Percentiles rank a stretch among this genome's conserved stretches.
phyloP scores from a whole-genome alignment of 2,888 invertebrate genomes.

The Boloria euphrosyne region DNA sequence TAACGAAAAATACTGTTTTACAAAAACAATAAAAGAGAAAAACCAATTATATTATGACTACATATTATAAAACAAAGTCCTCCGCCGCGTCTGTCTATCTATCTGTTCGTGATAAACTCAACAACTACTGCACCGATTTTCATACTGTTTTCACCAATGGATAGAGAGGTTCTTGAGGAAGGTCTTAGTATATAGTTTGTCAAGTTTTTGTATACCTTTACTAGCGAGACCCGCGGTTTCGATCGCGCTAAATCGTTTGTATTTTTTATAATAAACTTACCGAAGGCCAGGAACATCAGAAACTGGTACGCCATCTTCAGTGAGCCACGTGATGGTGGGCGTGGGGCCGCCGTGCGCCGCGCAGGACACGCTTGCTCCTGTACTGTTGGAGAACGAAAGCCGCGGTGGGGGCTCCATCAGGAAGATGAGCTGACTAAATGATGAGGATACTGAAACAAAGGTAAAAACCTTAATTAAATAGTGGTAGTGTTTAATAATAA shows the following conservation, averaged over 20 bases:
- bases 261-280: conserved; percentile 59
- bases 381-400: conserved; percentile 89
- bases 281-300: conserved; percentile 87
- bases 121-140: too few species aligned
- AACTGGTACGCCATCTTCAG: conserved; percentile 87
- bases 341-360: conserved; percentile 89
- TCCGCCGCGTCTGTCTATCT: too few species aligned
- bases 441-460: conserved; percentile 50
- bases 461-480: background rate
- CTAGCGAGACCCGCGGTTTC: too few species aligned
- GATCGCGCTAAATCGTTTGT: too few species aligned
- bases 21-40: background rate
- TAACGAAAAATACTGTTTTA: too few species aligned
- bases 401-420: conserved; percentile 90
- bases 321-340: conserved; percentile 88
- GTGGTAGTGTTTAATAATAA: background rate
- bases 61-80: too few species aligned
- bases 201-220: too few species aligned
- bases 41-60: too few species aligned
- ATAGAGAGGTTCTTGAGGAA: too few species aligned
- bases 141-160: too few species aligned
- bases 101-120: too few species aligned
- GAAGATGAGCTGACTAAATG: conserved; percentile 77
- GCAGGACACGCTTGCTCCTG: conserved; percentile 89
- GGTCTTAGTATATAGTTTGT: too few species aligned